Percentiles rank a stretch among this genome's conserved stretches.
phyloP scores from a whole-genome alignment of 2,113 vertebrate species.

The Archocentrus centrarchus region DNA sequence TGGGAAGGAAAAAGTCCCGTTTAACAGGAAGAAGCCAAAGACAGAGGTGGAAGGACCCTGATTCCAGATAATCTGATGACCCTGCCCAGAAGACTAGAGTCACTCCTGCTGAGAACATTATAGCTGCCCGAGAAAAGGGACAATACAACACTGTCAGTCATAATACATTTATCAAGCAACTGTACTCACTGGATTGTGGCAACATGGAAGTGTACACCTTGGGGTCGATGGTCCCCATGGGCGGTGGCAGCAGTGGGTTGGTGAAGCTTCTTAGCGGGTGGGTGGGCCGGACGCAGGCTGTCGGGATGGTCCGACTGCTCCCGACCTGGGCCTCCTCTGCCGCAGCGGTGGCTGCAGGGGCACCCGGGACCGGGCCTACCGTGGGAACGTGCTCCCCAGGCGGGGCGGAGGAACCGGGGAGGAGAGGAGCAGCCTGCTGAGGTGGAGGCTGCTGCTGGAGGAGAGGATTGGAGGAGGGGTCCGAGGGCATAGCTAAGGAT shows the following conservation, averaged over 20 bases:
- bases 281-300: constrained; percentile 90
- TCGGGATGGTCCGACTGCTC: constrained; percentile 88
- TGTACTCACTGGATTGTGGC: constrained; percentile 68
- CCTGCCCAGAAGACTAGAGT: neutral
- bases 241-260: constrained; percentile 89
- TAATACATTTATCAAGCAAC: neutral
- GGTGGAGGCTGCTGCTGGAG: constrained; percentile 67
- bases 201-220: constrained; percentile 86
- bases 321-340: constrained; percentile 56
- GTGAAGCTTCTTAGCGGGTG: constrained; percentile 95
- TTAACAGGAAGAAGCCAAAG: neutral
- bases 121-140: neutral
- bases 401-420: constrained; percentile 40
- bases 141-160: neutral
- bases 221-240: constrained; percentile 91
- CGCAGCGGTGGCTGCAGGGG: neutral
- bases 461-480: constrained; percentile 61
- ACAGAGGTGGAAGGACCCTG: neutral
- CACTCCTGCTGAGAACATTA: neutral
- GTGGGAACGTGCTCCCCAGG: constrained; percentile 38
- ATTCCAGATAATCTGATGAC: neutral
- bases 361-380: constrained; percentile 58
- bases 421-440: constrained; percentile 54
- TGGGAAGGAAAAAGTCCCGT: neutral
- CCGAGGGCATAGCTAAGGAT: constrained; percentile 55